Percentiles rank a stretch among this genome's conserved stretches.
phyloP scores from a whole-genome alignment of 2,113 vertebrate species.

The Galbula dea region DNA sequence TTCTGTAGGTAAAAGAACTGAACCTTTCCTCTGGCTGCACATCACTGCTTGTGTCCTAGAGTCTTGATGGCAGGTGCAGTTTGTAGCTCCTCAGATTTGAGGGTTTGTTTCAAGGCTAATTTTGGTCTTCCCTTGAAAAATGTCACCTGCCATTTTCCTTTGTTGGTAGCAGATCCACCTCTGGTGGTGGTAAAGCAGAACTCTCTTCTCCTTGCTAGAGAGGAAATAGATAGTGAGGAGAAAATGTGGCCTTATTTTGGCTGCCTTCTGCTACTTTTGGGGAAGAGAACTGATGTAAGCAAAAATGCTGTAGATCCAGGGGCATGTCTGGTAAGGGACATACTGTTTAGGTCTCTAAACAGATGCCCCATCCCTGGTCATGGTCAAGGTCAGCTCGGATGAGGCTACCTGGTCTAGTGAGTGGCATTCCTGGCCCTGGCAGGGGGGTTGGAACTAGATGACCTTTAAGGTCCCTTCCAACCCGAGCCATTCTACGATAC shows the following conservation, averaged over 20 bases:
- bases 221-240: neutral
- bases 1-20: neutral
- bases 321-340: too few relatives aligned
- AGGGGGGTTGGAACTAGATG: too few relatives aligned
- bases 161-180: neutral
- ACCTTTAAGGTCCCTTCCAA: too few relatives aligned
- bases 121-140: neutral
- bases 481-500: too few relatives aligned
- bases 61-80: neutral
- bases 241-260: neutral
- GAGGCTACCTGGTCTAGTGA: too few relatives aligned
- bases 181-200: neutral
- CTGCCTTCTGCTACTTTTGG: neutral
- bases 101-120: neutral
- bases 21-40: neutral
- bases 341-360: too few relatives aligned
- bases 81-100: neutral
- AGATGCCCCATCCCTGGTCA: too few relatives aligned
- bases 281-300: neutral
- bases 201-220: neutral
- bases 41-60: neutral
- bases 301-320: neutral
- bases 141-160: neutral
- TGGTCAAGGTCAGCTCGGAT: too few relatives aligned
- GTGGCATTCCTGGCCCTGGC: too few relatives aligned